phyloP scores from a whole-genome alignment of 1,140 invertebrate genomes.

The Zophobas atratus region DNA sequence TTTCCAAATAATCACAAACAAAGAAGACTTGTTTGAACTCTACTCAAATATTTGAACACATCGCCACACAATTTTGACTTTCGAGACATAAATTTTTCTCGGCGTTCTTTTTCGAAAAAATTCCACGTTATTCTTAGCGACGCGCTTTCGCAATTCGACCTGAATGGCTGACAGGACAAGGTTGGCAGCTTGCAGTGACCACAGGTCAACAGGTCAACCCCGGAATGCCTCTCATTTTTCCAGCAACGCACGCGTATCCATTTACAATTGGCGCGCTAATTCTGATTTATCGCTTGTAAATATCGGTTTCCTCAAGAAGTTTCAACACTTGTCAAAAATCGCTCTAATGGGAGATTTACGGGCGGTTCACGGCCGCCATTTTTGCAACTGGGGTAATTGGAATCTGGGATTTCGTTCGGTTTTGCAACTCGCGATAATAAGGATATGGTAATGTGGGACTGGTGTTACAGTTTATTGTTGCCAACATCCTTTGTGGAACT shows the following conservation, averaged over 20 bases:
- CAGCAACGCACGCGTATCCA: slow-evolving; percentile 13
- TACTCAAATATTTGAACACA: too few species aligned
- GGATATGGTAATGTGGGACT: slow-evolving; percentile 19
- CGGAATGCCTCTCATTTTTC: slow-evolving; percentile 49
- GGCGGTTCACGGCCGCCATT: slow-evolving; percentile 4
- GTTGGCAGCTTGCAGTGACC: slow-evolving; percentile 54
- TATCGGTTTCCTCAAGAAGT: slow-evolving; percentile 30
- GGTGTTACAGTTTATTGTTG: slow-evolving; percentile 26
- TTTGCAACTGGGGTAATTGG: slow-evolving; percentile 22
- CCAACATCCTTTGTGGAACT: slow-evolving; percentile 15
- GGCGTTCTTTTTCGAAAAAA: background rate
- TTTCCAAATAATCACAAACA: too few species aligned
- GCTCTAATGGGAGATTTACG: slow-evolving; percentile 35
- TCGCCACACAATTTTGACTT: too few species aligned
- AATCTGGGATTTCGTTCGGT: background rate
- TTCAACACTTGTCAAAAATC: slow-evolving; percentile 43
- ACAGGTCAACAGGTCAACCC: slow-evolving; percentile 55
- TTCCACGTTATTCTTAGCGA: slow-evolving; percentile 1
- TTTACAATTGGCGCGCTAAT: slow-evolving; percentile 9
- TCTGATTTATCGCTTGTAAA: slow-evolving; percentile 47
- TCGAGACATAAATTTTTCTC: too few species aligned
- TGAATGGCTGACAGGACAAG: slow-evolving; percentile 57
- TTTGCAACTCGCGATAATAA: background rate
- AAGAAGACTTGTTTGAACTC: too few species aligned
- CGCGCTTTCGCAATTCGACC: slow-evolving; percentile 54